These are phyloP conservation scores for Oncorhynchus gorbuscha DNA, from an alignment of 2,113 vertebrate species.

Conservation along the genomic window DNA sequence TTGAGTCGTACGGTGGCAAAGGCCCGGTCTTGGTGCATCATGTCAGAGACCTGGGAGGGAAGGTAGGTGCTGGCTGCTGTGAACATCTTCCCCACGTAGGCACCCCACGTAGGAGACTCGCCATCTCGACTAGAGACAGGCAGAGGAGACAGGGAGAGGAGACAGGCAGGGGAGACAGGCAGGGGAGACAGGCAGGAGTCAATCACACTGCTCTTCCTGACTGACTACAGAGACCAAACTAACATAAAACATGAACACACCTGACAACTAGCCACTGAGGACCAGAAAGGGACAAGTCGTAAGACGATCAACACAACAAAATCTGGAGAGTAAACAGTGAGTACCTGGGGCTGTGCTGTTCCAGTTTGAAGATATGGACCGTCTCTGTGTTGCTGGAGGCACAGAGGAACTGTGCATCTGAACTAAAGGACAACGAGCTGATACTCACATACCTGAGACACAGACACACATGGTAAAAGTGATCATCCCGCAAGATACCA, in stretches of 20 bases:
- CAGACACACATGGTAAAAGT: conserved; percentile 4
- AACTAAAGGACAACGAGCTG: conserved; percentile 90
- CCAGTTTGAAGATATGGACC: conserved; percentile 93
- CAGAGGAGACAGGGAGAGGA: background rate
- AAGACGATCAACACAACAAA: too few relatives aligned
- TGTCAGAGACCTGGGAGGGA: conserved; percentile 90
- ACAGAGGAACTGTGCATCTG: conserved; percentile 91
- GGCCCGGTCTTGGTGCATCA: conserved; percentile 95
- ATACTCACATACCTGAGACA: conserved; percentile 87
- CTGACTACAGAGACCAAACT: background rate
- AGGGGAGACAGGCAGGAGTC: background rate
- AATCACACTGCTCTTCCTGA: background rate
- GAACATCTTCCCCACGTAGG: conserved; percentile 94
- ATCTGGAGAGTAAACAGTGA: too few relatives aligned
- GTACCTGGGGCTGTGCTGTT: conserved; percentile 77
- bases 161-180: too few relatives aligned
- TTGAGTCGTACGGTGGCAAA: conserved; percentile 90
- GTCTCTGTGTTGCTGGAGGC: conserved; percentile 96
- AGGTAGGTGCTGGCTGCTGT: conserved; percentile 93
- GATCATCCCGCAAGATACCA: background rate
- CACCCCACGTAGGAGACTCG: conserved; percentile 87
- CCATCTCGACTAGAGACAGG: conserved; percentile 77
- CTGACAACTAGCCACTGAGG: too few relatives aligned
- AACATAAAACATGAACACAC: background rate
- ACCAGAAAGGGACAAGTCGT: too few relatives aligned